Evolutionary conservation across 1,140 invertebrate genomes (phyloP), one percentile per base, ranked within the genome.

Genomic region (Planococcus citri): DNA sequence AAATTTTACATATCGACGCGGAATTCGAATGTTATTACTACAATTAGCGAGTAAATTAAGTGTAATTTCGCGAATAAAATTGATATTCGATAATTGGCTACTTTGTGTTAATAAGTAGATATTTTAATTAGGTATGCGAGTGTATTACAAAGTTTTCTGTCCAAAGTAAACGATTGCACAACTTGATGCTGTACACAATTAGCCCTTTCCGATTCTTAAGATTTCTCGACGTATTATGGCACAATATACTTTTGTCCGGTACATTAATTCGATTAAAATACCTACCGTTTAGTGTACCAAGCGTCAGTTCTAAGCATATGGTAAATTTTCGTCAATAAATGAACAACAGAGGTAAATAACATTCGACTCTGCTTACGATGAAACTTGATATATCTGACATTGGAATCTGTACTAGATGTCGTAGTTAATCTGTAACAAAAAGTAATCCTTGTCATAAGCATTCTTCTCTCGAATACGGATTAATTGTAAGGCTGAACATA

Each of bases 21-120:
- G 21, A 25, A 24, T 33, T 33, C 29, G 9, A 51, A 0, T 92
- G 93, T 0, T 91, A 85, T 25, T 12, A 21, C 37, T n/a, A 17
- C 17, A 17, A 14, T 37, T 27, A 38, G 51, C 64, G 17, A 21
- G 27, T n/a, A 17, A 72, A 20, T 57, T 58, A 60, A 33, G 38
- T 20, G 17, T 10, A 4, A 29, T 20, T 60, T 57, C 20, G 20
- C 12, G n/a, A 69, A 51, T 17, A 57, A 14, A 21, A 57, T 12
- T 1, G 12, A n/a, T 69, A 3, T 58, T 24, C 68, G 17, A 6
- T 22, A 27, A 38, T 61, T n/a, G 1, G 22, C 58, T 25, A 21
- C 2, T 22, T 70, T 20, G 20, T 10, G 12, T 33, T 68, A 27
- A 33, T 33, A 33, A 3, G 29, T 3, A 17, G 12, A 4, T 41